Conservation (phyloP, 1,140 invertebrate species). For the Caenorhabditis inopinata region DNA sequence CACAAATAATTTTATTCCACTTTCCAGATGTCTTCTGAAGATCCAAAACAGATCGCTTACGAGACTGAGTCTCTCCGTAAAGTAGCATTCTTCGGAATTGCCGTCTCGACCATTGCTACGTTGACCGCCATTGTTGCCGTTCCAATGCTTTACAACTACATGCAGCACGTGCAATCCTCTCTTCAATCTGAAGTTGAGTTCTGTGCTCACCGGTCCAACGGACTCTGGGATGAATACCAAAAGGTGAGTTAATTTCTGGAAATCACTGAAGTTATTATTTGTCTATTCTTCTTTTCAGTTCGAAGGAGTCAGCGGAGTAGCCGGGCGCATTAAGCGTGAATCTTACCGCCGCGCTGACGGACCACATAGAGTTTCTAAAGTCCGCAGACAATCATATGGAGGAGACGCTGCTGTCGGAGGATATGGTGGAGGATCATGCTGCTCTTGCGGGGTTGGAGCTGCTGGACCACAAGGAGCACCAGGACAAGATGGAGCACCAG, state of each 20-base stretch:
- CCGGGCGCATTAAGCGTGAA: constrained; percentile 44
- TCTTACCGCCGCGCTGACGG: constrained; percentile 25
- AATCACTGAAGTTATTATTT: neutral
- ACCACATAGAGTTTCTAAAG: neutral
- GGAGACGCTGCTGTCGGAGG: constrained; percentile 18
- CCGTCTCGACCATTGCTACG: constrained; percentile 50
- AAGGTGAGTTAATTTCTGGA: neutral
- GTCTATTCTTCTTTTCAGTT: neutral
- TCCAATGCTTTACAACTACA: constrained; percentile 55
- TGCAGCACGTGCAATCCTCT: constrained; percentile 51
- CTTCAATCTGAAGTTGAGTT: constrained; percentile 52
- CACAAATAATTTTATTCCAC: too few species aligned
- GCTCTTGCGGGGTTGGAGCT: constrained; percentile 44
- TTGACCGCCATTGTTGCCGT: constrained; percentile 50
- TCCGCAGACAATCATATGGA: constrained; percentile 31
- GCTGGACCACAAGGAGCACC: constrained; percentile 45
- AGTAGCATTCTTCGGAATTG: constrained; percentile 51
- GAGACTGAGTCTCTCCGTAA: constrained; percentile 49
- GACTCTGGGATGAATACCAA: constrained; percentile 49
- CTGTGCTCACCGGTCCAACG: constrained; percentile 47
- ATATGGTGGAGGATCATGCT: constrained; percentile 41
- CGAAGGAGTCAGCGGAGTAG: constrained; percentile 19
- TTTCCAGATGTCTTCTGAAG: constrained; percentile 38
- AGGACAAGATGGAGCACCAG: constrained; percentile 42
- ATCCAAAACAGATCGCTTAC: constrained; percentile 27